Evolutionary conservation across 2,113 vertebrate species (phyloP).

Genomic region (Pollimyrus isidori): DNA sequence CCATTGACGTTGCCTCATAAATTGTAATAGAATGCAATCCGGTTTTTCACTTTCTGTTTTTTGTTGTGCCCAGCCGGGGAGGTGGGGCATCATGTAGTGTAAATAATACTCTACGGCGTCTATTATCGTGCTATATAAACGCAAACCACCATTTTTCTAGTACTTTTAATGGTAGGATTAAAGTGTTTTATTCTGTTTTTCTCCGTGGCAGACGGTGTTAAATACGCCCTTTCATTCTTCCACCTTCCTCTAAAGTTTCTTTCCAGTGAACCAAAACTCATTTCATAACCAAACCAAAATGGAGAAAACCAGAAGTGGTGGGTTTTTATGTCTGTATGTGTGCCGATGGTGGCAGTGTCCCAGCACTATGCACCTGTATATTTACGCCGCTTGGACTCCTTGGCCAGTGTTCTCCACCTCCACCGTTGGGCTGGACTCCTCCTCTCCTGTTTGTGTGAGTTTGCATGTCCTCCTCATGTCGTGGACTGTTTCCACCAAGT

Average conservation of each 20-base stretch:
- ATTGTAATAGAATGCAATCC: background rate
- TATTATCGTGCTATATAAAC: background rate
- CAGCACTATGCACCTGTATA: background rate
- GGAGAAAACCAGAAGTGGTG: constrained; percentile 5
- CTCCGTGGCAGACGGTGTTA: background rate
- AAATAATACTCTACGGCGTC: background rate
- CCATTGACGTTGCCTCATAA: background rate
- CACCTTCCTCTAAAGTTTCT: constrained; percentile 49
- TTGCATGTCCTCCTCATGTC: background rate
- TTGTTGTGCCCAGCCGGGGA: background rate
- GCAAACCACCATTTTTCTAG: background rate
- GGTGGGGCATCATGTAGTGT: background rate
- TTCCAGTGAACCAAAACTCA: constrained; percentile 55
- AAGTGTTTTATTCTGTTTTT: background rate
- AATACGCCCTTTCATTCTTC: constrained; percentile 45
- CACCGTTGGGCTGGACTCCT: background rate
- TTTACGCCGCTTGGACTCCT: background rate
- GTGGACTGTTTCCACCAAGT: background rate
- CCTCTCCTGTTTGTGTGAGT: background rate
- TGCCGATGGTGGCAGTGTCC: constrained; percentile 6
- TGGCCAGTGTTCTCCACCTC: background rate
- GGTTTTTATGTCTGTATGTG: background rate
- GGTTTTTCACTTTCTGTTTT: background rate
- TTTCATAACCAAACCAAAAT: constrained; percentile 46
- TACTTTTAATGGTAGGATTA: background rate